Evolutionary conservation across 2,113 vertebrate species (phyloP).

Genomic region (Typhlomys cinereus): DNA sequence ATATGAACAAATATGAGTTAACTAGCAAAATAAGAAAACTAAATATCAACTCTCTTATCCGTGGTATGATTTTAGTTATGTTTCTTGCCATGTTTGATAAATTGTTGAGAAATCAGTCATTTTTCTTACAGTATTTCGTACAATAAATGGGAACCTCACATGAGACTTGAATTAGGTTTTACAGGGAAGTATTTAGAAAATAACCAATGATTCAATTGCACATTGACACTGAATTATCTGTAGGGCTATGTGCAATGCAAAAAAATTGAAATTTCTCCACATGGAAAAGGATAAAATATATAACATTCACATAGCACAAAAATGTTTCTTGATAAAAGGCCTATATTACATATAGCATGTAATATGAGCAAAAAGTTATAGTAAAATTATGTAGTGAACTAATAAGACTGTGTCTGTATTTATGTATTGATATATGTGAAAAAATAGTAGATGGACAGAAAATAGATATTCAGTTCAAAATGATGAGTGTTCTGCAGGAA

Average conservation of each 20-base stretch:
- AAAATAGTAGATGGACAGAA: not conserved
- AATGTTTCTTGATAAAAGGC: not conserved
- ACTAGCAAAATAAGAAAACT: not conserved
- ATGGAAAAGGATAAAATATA: not conserved
- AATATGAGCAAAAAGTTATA: not conserved
- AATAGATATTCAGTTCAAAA: not conserved
- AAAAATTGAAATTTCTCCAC: not conserved
- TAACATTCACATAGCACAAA: not conserved
- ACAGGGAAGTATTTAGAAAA: not conserved
- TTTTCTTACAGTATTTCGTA: no score
- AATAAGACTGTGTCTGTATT: not conserved
- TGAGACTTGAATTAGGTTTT: not conserved
- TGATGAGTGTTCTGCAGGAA: not conserved
- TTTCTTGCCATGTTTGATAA: not conserved
- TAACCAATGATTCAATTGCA: not conserved
- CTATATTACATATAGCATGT: not conserved
- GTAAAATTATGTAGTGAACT: not conserved
- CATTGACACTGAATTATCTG: not conserved
- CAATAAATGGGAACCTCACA: no score
- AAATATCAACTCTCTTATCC: not conserved
- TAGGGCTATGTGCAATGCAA: not conserved
- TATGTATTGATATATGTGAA: not conserved
- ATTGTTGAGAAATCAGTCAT: not conserved
- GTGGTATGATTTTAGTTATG: not conserved
- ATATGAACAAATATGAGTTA: not conserved